Conservation (phyloP, 2,113 vertebrate species). For the Stictonetta naevosa region DNA sequence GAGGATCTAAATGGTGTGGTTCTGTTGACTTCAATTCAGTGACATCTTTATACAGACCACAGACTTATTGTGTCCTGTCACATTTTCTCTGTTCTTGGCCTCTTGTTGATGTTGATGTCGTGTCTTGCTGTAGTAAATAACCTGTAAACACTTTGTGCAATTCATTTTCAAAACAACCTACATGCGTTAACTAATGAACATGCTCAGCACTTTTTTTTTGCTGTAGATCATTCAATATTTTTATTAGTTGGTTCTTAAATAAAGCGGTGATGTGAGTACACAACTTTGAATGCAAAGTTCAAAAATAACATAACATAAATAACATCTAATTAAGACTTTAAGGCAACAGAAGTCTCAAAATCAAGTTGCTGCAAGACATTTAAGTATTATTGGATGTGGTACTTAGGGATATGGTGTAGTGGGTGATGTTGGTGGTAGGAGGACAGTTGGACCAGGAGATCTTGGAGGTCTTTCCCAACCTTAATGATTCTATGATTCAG, state of each 20-base stretch:
- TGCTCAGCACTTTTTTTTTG: not conserved
- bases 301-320: not conserved
- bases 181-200: not conserved
- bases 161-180: not conserved
- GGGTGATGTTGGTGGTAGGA: too few species aligned
- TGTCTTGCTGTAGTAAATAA: not conserved
- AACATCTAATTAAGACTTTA: not conserved
- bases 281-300: not conserved
- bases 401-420: too few species aligned
- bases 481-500: too few species aligned
- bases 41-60: not conserved
- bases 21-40: constrained; percentile 14
- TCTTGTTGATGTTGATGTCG: not conserved
- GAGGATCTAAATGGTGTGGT: not conserved
- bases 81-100: not conserved
- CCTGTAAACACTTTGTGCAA: not conserved
- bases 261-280: not conserved
- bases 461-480: too few species aligned
- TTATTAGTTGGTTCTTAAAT: not conserved
- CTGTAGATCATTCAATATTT: not conserved
- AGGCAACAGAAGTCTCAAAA: not conserved
- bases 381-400: not conserved
- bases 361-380: not conserved
- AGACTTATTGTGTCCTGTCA: not conserved
- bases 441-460: too few species aligned